These are phyloP conservation scores for Bombus picipes DNA, from an alignment of 1,140 invertebrate genomes.

Conservation along the genomic window DNA sequence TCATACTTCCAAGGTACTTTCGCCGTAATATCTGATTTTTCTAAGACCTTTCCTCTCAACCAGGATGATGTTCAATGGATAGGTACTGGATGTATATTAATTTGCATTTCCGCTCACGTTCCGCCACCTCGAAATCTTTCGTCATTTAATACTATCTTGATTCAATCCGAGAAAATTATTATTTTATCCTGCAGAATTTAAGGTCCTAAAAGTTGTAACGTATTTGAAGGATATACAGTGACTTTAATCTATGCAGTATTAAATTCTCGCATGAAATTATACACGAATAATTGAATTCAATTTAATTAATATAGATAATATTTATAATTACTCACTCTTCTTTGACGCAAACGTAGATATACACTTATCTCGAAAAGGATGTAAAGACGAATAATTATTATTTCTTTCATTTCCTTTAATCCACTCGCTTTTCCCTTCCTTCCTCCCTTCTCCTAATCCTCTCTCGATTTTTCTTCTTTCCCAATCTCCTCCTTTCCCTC, in stretches of 20 bases:
- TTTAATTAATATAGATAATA: no score
- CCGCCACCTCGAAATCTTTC: not conserved
- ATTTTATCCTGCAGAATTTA: not conserved
- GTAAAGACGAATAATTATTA: not conserved
- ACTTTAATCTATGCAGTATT: no score
- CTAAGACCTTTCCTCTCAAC: not conserved
- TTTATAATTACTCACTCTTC: no score
- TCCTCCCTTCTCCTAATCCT: not conserved
- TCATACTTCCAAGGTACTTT: not conserved
- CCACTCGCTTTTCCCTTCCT: not conserved
- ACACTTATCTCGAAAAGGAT: no score
- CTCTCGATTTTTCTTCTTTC: not conserved
- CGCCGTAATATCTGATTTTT: not conserved
- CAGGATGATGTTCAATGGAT: no score
- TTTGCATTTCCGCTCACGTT: not conserved
- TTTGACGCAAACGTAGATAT: no score
- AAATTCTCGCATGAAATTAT: no score
- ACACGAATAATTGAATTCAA: no score
- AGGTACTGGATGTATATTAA: not conserved
- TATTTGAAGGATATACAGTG: not conserved
- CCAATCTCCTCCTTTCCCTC: not conserved
- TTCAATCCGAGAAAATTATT: not conserved
- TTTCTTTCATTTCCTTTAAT: not conserved
- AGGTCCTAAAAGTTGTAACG: not conserved
- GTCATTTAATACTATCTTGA: no score